Evolutionary conservation across 2,888 invertebrate species (phyloP).

Genomic region (Steinernema scapterisci): DNA sequence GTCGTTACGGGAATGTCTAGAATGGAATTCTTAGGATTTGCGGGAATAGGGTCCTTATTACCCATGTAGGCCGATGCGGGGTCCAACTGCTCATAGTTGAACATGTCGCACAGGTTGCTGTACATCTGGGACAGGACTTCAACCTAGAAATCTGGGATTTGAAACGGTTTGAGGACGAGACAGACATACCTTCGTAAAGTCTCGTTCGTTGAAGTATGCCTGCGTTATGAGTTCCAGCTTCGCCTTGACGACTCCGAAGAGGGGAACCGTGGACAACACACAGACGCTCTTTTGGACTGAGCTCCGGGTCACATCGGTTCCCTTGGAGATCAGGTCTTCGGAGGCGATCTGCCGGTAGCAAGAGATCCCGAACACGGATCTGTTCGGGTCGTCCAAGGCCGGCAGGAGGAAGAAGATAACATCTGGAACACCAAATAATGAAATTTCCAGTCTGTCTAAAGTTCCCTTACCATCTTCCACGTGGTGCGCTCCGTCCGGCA

Average conservation of each 20-base stretch:
- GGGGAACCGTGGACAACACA: constrained; percentile 79
- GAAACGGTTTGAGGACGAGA: not conserved
- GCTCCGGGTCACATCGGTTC: constrained; percentile 92
- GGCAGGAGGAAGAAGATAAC: constrained; percentile 95
- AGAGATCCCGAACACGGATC: constrained; percentile 91
- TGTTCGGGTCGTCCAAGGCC: constrained; percentile 80
- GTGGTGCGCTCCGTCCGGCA: constrained; percentile 98
- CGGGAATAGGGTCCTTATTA: constrained; percentile 60
- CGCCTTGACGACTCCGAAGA: constrained; percentile 87
- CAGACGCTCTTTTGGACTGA: constrained; percentile 98
- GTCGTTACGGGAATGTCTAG: constrained; percentile 82
- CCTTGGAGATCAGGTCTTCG: constrained; percentile 86
- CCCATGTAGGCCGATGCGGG: constrained; percentile 76
- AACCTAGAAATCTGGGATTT: constrained; percentile 49
- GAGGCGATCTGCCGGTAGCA: constrained; percentile 96
- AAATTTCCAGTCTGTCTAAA: too few relatives aligned
- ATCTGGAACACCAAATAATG: constrained; percentile 72
- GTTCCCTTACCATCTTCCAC: constrained; percentile 75
- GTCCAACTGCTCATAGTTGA: constrained; percentile 72
- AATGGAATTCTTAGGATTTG: constrained; percentile 60
- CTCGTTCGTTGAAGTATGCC: constrained; percentile 87
- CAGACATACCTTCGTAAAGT: constrained; percentile 69
- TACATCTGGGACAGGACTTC: constrained; percentile 83
- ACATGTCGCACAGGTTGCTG: constrained; percentile 85
- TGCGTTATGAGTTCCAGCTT: constrained; percentile 94